phyloP scores from a whole-genome alignment of 2,113 vertebrate species.

The Corythornis madagascariensis region DNA sequence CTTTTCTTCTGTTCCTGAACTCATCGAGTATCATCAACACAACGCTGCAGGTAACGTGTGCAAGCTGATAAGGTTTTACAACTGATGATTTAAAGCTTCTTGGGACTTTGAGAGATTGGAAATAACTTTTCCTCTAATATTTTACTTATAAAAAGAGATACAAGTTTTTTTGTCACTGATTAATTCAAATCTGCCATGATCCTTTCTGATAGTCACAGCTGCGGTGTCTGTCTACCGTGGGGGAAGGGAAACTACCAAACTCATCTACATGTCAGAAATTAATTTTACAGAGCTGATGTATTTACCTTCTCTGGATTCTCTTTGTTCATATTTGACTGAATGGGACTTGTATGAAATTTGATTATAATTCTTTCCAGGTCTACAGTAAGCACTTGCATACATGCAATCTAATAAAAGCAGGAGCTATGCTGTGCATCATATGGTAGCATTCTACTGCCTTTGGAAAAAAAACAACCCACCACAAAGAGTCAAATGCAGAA shows the following conservation, averaged over 20 bases:
- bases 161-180: background rate
- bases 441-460: background rate
- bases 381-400: background rate
- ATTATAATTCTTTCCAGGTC: background rate
- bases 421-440: background rate
- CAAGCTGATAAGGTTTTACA: background rate
- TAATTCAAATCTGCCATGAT: background rate
- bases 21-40: slow-evolving; percentile 86
- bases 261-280: background rate
- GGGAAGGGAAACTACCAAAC: background rate
- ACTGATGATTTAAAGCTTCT: background rate
- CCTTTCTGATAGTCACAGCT: background rate
- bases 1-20: slow-evolving; percentile 82
- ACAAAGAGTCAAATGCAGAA: background rate
- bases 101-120: background rate
- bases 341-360: background rate
- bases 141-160: background rate
- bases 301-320: background rate
- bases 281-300: background rate
- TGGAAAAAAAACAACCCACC: background rate
- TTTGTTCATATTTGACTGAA: background rate
- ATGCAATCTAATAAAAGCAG: background rate
- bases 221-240: no score
- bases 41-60: slow-evolving; percentile 84
- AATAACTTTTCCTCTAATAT: background rate